These are phyloP conservation scores for Dynastes hyllus DNA, from an alignment of 2,888 invertebrate species.

Conservation along the genomic window DNA sequence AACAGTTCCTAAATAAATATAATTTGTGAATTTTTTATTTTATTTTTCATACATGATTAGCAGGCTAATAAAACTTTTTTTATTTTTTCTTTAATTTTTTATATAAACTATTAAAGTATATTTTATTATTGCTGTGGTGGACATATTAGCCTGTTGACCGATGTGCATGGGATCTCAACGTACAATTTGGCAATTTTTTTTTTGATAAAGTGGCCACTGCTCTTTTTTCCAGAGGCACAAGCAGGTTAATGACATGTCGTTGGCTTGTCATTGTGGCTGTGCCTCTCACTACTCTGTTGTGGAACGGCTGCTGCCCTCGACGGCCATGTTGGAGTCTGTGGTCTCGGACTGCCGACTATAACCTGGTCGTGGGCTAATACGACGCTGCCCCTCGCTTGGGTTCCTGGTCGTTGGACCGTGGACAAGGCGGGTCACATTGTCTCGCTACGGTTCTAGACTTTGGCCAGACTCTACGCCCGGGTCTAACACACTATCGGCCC, in stretches of 20 bases:
- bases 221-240: conserved; percentile 72
- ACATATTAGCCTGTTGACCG: conserved; percentile 67
- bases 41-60: conserved; percentile 59
- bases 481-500: conserved; percentile 56
- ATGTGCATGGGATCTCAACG: conserved; percentile 63
- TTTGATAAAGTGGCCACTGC: conserved; percentile 68
- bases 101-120: conserved; percentile 27
- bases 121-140: conserved; percentile 50
- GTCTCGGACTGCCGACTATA: conserved; percentile 62
- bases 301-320: conserved; percentile 60
- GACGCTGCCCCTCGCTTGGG: conserved; percentile 60
- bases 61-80: conserved; percentile 64
- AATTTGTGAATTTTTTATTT: conserved; percentile 49
- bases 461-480: conserved; percentile 55
- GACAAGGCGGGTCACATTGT: conserved; percentile 61
- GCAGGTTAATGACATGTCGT: conserved; percentile 67
- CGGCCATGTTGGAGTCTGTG: conserved; percentile 67
- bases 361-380: conserved; percentile 60
- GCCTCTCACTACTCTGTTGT: conserved; percentile 64
- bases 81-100: conserved; percentile 55
- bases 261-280: conserved; percentile 70
- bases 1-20: neutral
- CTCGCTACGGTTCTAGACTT: conserved; percentile 58
- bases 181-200: conserved; percentile 49
- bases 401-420: conserved; percentile 61